Evolutionary conservation across 2,797 vertebrate genomes (phyloP).

Genomic region (Hippopotamyrus pictus): DNA sequence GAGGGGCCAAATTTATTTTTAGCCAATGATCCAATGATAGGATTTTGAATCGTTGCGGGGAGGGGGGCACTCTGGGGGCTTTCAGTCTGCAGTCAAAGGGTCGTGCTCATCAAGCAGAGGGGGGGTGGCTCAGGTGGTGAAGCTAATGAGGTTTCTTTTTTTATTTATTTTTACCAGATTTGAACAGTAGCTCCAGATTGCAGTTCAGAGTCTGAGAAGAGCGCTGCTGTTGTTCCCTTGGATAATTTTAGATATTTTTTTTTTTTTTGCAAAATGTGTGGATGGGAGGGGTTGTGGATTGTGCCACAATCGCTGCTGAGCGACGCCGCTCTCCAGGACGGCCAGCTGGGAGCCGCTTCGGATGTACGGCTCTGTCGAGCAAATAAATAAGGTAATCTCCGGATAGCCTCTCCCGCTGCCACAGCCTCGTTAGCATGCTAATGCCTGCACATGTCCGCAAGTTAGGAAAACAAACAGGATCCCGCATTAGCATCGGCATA

Average conservation of each 20-base stretch:
- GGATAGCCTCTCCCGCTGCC: background rate
- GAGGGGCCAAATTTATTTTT: background rate
- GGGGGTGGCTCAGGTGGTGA: background rate
- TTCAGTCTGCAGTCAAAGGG: background rate
- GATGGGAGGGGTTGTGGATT: background rate
- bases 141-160: background rate
- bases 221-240: background rate
- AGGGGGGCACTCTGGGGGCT: background rate
- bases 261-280: background rate
- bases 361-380: background rate
- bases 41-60: background rate
- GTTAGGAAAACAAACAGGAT: constrained; percentile 20
- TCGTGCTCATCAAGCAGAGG: background rate
- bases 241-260: background rate
- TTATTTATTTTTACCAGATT: background rate
- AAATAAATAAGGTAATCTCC: background rate
- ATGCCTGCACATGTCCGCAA: background rate
- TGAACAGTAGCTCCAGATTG: background rate
- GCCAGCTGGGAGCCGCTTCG: background rate
- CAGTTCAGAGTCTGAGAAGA: background rate
- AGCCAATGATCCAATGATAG: background rate
- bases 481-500: constrained; percentile 8
- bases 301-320: background rate
- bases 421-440: background rate
- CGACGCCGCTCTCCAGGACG: background rate